Conservation (phyloP, 1,140 invertebrate species). For the Teleopsis dalmanni region DNA sequence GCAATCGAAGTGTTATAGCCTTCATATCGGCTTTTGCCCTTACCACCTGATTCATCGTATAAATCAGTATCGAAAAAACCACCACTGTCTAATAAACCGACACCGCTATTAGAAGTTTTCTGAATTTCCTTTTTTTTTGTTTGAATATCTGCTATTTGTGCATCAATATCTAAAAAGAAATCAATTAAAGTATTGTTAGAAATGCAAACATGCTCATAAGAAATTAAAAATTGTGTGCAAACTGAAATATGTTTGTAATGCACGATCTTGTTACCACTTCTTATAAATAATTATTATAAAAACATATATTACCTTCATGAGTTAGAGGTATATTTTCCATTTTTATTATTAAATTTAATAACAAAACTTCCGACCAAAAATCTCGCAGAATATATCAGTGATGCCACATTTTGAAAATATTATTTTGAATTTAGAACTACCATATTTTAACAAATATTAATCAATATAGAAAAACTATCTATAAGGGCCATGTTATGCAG, state of each 20-base stretch:
- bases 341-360: too few relatives aligned
- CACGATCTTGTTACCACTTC: not conserved
- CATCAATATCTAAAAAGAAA: slow-evolving; percentile 76
- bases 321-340: slow-evolving; percentile 73
- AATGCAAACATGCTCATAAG: not conserved
- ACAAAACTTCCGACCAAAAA: too few relatives aligned
- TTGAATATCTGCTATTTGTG: slow-evolving; percentile 85
- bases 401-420: too few relatives aligned
- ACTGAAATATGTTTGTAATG: not conserved
- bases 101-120: slow-evolving; percentile 56
- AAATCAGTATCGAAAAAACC: slow-evolving; percentile 85
- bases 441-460: too few relatives aligned
- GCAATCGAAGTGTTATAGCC: slow-evolving; percentile 95
- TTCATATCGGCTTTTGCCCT: slow-evolving; percentile 68
- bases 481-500: too few relatives aligned
- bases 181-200: not conserved
- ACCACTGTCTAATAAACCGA: slow-evolving; percentile 80
- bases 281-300: not conserved
- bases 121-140: slow-evolving; percentile 71
- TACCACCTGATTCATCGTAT: slow-evolving; percentile 64
- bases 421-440: too few relatives aligned
- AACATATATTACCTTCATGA: slow-evolving; percentile 60
- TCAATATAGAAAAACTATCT: too few relatives aligned
- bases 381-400: too few relatives aligned
- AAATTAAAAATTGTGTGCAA: not conserved